Evolutionary conservation across 2,113 vertebrate species (phyloP), one percentile per base, ranked within the genome.

Genomic region (Ammodytes marinus): DNA sequence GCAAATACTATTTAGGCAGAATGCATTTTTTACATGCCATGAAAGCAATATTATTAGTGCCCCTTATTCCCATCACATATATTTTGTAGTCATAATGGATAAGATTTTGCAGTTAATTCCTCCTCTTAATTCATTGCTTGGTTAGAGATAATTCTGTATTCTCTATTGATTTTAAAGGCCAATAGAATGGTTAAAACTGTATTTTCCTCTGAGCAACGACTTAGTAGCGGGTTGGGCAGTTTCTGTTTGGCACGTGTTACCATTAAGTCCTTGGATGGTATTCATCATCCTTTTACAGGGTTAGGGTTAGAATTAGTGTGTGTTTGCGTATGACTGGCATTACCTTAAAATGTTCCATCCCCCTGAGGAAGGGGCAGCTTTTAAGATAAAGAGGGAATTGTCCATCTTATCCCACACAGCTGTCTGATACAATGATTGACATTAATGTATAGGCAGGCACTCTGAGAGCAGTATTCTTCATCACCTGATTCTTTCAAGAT

Each of bases 331-430:
- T 70, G 65, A 59, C 58, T 72, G 63, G 60, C 63, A 35, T 0
- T 5, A 58, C 12, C 47, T 76, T 6, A 66, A 40, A 35, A 46
- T 15, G 43, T 77, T 80, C 69, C 59, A 50, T 58, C 50, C n/a
- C n/a, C 19, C 63, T 43, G 79, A 72, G 60, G 40, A 79, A 37
- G 63, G 12, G 82, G 52, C 9, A 52, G 64, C 39, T 69, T 88
- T 74, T 8, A 75, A 27, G 10, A 72, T 12, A 40, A 46, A 15
- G 52, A 19, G 53, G 0, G 65, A 53, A 27, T 19, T 27, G 49
- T 52, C n/a, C 10, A 5, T 71, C 9, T 63, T 66, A 46, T 47
- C 46, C 52, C n/a, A 42, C 46, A 10, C 35, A 12, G 13, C 47
- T 60, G 61, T 49, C 65, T 42, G 15, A 65, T 61, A 12, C 10